Conservation (phyloP, 2,797 vertebrate genomes). For the Synaphobranchus kaupii region DNA sequence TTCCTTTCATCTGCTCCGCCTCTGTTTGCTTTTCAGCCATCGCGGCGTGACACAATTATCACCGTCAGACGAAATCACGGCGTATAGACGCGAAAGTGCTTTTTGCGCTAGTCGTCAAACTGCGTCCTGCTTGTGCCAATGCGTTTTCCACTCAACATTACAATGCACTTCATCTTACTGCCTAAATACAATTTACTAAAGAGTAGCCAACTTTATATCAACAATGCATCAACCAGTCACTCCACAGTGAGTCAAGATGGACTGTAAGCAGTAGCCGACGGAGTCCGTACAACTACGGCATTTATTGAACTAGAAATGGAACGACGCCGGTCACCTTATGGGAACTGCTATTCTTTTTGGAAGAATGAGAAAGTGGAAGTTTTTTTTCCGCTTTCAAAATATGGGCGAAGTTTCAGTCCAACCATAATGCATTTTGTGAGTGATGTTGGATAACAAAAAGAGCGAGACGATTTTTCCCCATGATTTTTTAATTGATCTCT, state of each 20-base stretch:
- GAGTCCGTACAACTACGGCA: neutral
- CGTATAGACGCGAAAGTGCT: neutral
- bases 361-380: neutral
- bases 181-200: neutral
- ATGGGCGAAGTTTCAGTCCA: neutral
- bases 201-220: neutral
- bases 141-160: neutral
- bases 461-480: neutral
- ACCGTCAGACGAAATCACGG: neutral
- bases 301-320: neutral
- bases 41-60: slow-evolving; percentile 2
- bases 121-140: neutral
- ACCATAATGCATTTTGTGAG: neutral
- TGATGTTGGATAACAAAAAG: neutral
- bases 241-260: neutral
- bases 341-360: neutral
- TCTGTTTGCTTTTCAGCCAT: neutral
- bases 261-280: neutral
- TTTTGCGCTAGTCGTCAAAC: neutral
- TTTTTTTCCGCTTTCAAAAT: neutral
- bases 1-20: slow-evolving; percentile 1
- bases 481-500: neutral
- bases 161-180: neutral
- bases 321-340: neutral
- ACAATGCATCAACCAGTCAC: neutral